phyloP scores from a whole-genome alignment of 2,888 invertebrate genomes.

The Adineta ricciae region DNA sequence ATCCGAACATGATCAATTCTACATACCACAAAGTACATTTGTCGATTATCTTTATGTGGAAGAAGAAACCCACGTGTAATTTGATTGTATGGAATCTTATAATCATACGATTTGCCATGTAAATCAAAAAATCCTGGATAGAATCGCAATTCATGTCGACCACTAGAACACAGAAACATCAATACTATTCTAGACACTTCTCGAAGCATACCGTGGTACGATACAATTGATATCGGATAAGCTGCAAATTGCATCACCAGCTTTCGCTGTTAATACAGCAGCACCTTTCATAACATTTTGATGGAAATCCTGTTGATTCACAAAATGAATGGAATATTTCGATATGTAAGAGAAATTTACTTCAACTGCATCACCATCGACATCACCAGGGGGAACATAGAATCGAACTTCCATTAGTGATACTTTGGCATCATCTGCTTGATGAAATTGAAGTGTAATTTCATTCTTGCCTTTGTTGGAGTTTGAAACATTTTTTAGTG shows the following conservation, averaged over 20 bases:
- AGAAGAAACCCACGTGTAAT: slow-evolving; percentile 83
- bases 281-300: slow-evolving; percentile 91
- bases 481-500: slow-evolving; percentile 84
- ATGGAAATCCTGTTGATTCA: slow-evolving; percentile 72
- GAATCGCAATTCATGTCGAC: slow-evolving; percentile 89
- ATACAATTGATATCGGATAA: slow-evolving; percentile 93
- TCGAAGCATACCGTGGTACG: slow-evolving; percentile 69
- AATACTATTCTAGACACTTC: background rate
- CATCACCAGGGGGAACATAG: slow-evolving; percentile 76
- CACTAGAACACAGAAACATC: slow-evolving; percentile 52
- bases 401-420: slow-evolving; percentile 94
- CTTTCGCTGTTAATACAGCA: slow-evolving; percentile 52
- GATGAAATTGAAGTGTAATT: slow-evolving; percentile 92
- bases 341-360: background rate
- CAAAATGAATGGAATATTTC: background rate
- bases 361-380: slow-evolving; percentile 58
- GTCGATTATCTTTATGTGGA: slow-evolving; percentile 91
- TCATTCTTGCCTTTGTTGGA: slow-evolving; percentile 93
- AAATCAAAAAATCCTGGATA: slow-evolving; percentile 81
- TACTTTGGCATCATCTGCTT: slow-evolving; percentile 92
- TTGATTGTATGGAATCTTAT: slow-evolving; percentile 95
- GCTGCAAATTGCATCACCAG: slow-evolving; percentile 87
- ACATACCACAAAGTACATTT: slow-evolving; percentile 88
- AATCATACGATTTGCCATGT: slow-evolving; percentile 96
- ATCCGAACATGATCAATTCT: background rate